phyloP scores from a whole-genome alignment of 1,140 invertebrate genomes.

The Drosophila obscura region DNA sequence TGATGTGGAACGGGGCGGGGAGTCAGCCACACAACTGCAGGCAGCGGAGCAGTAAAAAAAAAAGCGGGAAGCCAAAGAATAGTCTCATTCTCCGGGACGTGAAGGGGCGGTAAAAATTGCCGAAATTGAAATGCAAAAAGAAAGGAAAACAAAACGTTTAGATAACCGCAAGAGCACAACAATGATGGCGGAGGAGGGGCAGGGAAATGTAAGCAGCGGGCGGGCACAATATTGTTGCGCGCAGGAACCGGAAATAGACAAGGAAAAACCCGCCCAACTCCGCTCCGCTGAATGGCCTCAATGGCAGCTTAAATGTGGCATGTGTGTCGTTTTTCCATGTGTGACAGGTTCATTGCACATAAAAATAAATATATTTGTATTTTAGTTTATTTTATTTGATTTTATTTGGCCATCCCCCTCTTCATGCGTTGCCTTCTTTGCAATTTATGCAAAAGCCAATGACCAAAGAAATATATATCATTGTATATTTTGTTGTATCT shows the following conservation, averaged over 20 bases:
- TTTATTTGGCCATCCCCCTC: conserved; percentile 21
- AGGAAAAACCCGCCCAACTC: conserved; percentile 22
- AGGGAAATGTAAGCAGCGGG: conserved; percentile 20
- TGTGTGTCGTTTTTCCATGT: conserved; percentile 45
- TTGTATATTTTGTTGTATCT: conserved; percentile 4
- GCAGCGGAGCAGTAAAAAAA: conserved; percentile 2
- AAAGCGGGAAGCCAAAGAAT: conserved; percentile 32
- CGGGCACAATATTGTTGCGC: conserved; percentile 51
- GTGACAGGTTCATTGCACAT: conserved; percentile 67
- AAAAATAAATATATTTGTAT: conserved; percentile 65
- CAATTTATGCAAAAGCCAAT: conserved; percentile 68
- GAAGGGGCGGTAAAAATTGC: conserved; percentile 28
- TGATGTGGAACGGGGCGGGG: not conserved
- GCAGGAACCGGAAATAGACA: conserved; percentile 69
- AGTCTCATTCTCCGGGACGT: not conserved
- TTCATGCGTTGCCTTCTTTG: not conserved
- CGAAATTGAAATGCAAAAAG: conserved; percentile 73
- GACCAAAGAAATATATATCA: conserved; percentile 27
- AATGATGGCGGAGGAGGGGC: conserved; percentile 22
- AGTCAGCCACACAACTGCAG: conserved; percentile 16
- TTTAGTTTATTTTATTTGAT: conserved; percentile 58
- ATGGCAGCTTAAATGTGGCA: conserved; percentile 66
- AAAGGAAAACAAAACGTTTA: conserved; percentile 69
- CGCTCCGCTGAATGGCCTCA: conserved; percentile 14
- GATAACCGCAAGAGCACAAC: conserved; percentile 66